Evolutionary conservation across 2,888 invertebrate species (phyloP).

Genomic region (Empis livida): DNA sequence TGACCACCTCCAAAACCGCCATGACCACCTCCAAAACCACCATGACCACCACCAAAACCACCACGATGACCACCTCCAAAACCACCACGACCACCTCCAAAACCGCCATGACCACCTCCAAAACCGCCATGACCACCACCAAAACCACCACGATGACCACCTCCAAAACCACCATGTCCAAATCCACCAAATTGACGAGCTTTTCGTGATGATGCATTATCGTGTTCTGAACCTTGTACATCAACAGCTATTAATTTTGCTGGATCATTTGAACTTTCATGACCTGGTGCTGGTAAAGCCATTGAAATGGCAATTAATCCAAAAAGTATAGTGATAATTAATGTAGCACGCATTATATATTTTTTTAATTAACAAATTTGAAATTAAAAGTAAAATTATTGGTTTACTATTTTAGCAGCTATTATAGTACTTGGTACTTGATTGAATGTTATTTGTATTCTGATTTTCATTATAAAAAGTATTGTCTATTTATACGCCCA

Average conservation of each 20-base stretch:
- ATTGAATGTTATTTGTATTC: no score
- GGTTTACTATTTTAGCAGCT: no score
- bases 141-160: not conserved
- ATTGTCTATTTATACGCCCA: no score
- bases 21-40: conserved; percentile 6
- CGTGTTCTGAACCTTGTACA: not conserved
- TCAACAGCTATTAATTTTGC: not conserved
- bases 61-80: conserved; percentile 3
- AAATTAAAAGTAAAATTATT: no score
- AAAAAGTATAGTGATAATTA: not conserved
- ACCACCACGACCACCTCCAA: not conserved
- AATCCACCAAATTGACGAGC: not conserved
- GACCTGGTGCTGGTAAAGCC: conserved; percentile 1
- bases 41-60: not conserved
- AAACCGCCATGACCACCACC: conserved; percentile 6
- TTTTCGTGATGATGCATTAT: not conserved
- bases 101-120: conserved; percentile 1
- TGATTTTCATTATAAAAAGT: no score
- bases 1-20: no score
- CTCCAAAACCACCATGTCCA: not conserved
- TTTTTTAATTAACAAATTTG: not conserved
- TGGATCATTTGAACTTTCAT: not conserved
- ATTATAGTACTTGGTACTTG: no score
- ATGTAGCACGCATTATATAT: not conserved
- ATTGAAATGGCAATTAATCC: not conserved